Evolutionary conservation across 2,888 invertebrate genomes (phyloP).

Genomic region (Halictus ligatus): DNA sequence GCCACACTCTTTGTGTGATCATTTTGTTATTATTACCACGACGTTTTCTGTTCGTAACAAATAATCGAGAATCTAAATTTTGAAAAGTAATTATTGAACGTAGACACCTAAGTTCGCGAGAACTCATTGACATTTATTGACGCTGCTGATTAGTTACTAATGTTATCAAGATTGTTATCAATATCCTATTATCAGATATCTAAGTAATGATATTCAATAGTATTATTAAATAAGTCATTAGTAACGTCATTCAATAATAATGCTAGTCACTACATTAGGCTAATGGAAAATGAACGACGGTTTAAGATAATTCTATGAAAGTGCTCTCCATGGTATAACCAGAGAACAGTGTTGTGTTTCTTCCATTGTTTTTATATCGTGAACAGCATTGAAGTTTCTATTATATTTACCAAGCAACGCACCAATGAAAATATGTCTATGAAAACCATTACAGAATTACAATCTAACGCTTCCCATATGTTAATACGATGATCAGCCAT

Average conservation of each 20-base stretch:
- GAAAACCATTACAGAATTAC: background rate
- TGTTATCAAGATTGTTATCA: background rate
- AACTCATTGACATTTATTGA: background rate
- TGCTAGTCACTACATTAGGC: background rate
- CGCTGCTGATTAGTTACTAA: background rate
- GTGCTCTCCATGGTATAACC: background rate
- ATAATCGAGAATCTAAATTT: background rate
- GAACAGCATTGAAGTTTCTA: background rate
- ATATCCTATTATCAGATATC: background rate
- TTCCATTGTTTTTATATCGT: background rate
- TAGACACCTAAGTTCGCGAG: background rate
- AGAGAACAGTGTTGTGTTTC: background rate
- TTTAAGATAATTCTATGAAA: background rate
- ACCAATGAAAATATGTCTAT: background rate
- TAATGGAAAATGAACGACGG: background rate
- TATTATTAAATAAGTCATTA: slow-evolving; percentile 13
- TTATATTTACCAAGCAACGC: background rate
- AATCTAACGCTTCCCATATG: background rate
- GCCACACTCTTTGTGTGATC: no score
- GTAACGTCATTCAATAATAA: background rate
- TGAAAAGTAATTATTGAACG: background rate
- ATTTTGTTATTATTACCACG: no score
- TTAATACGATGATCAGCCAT: background rate
- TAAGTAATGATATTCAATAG: background rate
- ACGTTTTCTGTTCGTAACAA: background rate